Conservation (phyloP, 2,888 invertebrate genomes). For the Scaptomyza flava region DNA sequence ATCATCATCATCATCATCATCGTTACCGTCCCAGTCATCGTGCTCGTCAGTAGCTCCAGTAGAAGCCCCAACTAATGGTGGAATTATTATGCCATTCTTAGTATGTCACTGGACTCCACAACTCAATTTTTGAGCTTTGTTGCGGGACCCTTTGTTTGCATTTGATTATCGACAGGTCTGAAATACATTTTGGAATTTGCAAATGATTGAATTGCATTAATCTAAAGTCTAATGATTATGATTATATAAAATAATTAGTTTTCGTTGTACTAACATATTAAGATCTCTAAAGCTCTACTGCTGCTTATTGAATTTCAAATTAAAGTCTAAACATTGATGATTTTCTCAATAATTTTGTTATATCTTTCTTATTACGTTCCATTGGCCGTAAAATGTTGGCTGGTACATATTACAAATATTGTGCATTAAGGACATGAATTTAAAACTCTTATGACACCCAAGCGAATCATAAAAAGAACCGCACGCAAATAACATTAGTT, state of each 20-base stretch:
- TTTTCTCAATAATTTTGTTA: slow-evolving; percentile 5
- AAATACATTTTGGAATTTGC: slow-evolving; percentile 44
- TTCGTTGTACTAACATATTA: neutral
- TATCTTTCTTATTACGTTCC: neutral
- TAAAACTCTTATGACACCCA: slow-evolving; percentile 74
- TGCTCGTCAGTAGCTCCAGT: neutral
- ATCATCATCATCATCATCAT: slow-evolving; percentile 29
- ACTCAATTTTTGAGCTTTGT: slow-evolving; percentile 2
- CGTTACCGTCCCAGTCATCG: neutral
- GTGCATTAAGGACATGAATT: slow-evolving; percentile 73
- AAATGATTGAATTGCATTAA: neutral
- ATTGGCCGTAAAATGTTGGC: slow-evolving; percentile 29
- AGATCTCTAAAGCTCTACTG: neutral
- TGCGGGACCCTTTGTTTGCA: slow-evolving; percentile 40
- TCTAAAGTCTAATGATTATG: neutral
- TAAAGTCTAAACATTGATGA: slow-evolving; percentile 4
- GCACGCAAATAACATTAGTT: slow-evolving; percentile 71
- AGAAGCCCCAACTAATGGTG: slow-evolving; percentile 19
- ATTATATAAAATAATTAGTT: neutral
- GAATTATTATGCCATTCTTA: slow-evolving; percentile 30
- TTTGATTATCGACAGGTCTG: slow-evolving; percentile 31
- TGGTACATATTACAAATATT: slow-evolving; percentile 65
- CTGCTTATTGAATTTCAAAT: slow-evolving; percentile 11
- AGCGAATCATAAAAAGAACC: slow-evolving; percentile 68
- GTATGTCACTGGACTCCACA: slow-evolving; percentile 14